Percentiles rank a stretch among this genome's conserved stretches.
Conservation (phyloP, 2,888 invertebrate species). For the Mesorhabditis spiculigera region DNA sequence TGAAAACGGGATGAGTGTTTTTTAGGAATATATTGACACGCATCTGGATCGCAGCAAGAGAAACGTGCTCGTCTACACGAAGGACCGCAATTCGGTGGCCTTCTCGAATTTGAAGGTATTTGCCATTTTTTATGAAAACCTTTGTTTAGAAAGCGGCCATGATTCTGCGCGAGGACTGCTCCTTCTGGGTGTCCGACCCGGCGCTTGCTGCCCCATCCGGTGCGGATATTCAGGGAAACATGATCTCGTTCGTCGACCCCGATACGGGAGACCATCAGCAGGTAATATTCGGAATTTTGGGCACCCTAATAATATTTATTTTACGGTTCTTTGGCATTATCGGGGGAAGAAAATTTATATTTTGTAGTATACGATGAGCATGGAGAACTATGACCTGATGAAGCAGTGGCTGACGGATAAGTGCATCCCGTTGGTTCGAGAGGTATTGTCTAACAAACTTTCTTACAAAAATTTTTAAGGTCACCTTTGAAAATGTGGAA, state of each 20-base stretch:
- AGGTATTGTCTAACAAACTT: slow-evolving; percentile 59
- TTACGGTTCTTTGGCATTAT: too few species aligned
- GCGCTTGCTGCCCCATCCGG: slow-evolving; percentile 26
- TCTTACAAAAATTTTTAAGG: slow-evolving; percentile 59
- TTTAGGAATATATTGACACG: slow-evolving; percentile 51
- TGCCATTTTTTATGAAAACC: slow-evolving; percentile 1
- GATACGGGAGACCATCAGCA: slow-evolving; percentile 47
- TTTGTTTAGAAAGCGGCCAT: slow-evolving; percentile 64
- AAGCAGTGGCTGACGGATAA: slow-evolving; percentile 82
- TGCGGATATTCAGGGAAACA: slow-evolving; percentile 31
- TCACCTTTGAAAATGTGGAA: slow-evolving; percentile 99
- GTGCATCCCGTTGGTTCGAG: slow-evolving; percentile 94
- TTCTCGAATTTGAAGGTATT: not conserved
- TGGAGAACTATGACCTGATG: slow-evolving; percentile 71
- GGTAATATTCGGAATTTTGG: slow-evolving; percentile 12
- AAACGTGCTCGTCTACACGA: not conserved
- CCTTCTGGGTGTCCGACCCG: slow-evolving; percentile 89
- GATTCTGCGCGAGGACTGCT: slow-evolving; percentile 88
- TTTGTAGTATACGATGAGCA: slow-evolving; percentile 50
- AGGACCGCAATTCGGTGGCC: not conserved
- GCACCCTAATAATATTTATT: too few species aligned
- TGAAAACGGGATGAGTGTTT: slow-evolving; percentile 24
- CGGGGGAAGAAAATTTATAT: not conserved
- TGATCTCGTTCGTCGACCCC: slow-evolving; percentile 48
- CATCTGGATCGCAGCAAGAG: slow-evolving; percentile 37